These are phyloP conservation scores for Notiomystis cincta DNA, from an alignment of 2,113 vertebrate genomes.

Conservation along the genomic window DNA sequence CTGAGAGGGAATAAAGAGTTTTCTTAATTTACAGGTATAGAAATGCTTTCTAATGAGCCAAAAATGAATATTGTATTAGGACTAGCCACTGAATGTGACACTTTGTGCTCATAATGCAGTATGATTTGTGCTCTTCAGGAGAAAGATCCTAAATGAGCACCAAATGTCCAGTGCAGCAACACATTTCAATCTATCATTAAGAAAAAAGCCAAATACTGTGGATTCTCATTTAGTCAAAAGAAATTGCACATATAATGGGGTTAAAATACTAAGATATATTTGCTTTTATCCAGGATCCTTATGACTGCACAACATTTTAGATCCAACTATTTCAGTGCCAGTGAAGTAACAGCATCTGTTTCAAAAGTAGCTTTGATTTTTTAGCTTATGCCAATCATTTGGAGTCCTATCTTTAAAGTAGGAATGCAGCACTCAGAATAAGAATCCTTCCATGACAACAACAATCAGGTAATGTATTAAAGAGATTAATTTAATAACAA, in stretches of 20 bases:
- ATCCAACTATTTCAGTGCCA: background rate
- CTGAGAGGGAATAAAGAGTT: background rate
- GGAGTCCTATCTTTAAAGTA: background rate
- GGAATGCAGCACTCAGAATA: background rate
- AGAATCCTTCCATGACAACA: background rate
- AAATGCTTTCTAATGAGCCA: background rate
- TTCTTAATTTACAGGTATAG: background rate
- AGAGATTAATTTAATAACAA: background rate
- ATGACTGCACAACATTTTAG: background rate
- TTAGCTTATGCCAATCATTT: background rate
- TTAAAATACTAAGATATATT: background rate
- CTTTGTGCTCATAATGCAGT: background rate
- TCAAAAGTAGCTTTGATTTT: background rate
- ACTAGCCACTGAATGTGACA: background rate
- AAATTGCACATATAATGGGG: background rate
- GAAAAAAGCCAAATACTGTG: background rate
- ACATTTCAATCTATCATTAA: background rate
- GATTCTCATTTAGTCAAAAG: background rate
- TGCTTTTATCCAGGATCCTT: background rate
- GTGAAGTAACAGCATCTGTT: background rate
- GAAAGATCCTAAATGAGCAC: background rate
- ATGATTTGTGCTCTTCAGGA: background rate
- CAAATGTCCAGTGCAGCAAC: background rate
- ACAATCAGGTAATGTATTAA: background rate
- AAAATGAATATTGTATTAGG: background rate